A percentile compares a stretch with the other conserved stretches of the same genome.
phyloP scores from a whole-genome alignment of 2,888 invertebrate species.

The Girardia tigrina region DNA sequence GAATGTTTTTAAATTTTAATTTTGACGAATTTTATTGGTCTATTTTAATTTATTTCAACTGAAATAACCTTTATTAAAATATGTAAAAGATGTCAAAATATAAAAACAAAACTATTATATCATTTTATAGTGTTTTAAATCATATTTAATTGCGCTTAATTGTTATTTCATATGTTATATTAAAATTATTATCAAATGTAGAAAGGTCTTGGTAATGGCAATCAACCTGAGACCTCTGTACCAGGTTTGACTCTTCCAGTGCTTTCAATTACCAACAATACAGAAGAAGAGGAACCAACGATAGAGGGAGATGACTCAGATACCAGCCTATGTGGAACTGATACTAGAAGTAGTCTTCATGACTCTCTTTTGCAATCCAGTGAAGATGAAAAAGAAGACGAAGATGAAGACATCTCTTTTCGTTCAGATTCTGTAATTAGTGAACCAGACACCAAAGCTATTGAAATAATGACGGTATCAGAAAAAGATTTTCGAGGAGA shows the following conservation, averaged over 20 bases:
- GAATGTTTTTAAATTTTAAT: too few species aligned
- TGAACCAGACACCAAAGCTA: background rate
- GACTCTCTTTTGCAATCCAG: background rate
- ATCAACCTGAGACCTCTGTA: background rate
- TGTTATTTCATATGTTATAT: background rate
- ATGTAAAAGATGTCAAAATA: background rate
- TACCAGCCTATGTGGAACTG: background rate
- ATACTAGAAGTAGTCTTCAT: background rate
- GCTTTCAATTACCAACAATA: background rate
- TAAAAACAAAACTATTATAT: background rate
- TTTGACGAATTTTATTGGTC: too few species aligned
- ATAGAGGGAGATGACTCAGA: background rate
- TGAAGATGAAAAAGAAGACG: background rate
- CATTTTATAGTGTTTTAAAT: background rate
- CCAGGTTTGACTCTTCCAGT: background rate
- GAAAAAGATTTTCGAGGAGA: background rate
- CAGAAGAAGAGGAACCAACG: background rate
- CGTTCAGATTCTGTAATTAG: background rate
- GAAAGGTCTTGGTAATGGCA: conserved; percentile 4
- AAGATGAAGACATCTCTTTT: background rate
- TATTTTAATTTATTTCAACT: too few species aligned
- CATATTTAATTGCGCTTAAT: background rate
- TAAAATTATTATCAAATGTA: background rate
- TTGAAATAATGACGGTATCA: background rate
- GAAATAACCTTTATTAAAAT: too few species aligned